Conservation (phyloP, 2,113 vertebrate species). For the Holacanthus passer region DNA sequence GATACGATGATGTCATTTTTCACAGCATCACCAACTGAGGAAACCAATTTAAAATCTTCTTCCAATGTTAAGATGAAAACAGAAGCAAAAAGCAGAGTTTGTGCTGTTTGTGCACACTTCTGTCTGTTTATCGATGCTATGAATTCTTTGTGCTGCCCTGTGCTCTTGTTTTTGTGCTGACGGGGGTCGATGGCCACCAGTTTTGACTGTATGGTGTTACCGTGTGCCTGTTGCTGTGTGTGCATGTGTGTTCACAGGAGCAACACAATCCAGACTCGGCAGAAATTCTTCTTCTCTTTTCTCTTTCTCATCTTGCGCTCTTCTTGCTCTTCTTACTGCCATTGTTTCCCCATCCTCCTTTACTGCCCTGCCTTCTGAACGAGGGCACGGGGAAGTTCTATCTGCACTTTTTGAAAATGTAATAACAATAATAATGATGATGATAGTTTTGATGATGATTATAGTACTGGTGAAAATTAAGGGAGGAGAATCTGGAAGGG, state of each 20-base stretch:
- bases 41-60: conserved; percentile 76
- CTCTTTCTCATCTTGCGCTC: conserved; percentile 78
- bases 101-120: conserved; percentile 57
- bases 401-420: conserved; percentile 84
- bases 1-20: conserved; percentile 82
- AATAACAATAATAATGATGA: conserved; percentile 75
- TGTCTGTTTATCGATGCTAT: conserved; percentile 61
- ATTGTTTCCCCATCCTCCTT: conserved; percentile 76
- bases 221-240: conserved; percentile 36
- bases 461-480: conserved; percentile 69
- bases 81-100: conserved; percentile 65
- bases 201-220: conserved; percentile 49
- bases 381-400: conserved; percentile 72
- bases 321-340: conserved; percentile 81
- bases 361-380: conserved; percentile 72
- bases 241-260: conserved; percentile 62
- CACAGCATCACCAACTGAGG: conserved; percentile 72
- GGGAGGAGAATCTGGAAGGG: conserved; percentile 75
- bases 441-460: conserved; percentile 70
- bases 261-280: conserved; percentile 57
- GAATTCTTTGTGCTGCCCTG: conserved; percentile 66
- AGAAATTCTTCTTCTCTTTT: conserved; percentile 81
- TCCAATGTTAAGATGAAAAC: conserved; percentile 72
- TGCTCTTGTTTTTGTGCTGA: conserved; percentile 59
- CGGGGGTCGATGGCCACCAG: conserved; percentile 21